Evolutionary conservation across 2,888 invertebrate genomes (phyloP), one percentile per base, ranked within the genome.

Genomic region (Lomographa bimaculata): DNA sequence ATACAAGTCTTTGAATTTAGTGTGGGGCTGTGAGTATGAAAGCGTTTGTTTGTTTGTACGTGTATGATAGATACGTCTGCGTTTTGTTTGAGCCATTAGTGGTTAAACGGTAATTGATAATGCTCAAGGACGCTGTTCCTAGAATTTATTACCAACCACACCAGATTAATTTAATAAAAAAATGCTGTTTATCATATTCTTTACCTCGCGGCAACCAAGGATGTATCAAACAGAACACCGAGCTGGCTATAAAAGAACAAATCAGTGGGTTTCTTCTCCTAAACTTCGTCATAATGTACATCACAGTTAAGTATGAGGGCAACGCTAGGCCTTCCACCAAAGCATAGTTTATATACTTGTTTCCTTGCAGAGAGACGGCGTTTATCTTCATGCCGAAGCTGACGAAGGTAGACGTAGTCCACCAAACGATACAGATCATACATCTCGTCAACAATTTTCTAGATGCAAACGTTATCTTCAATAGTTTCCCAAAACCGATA

Each of bases 371-470:
- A 0, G 93, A 90, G 0, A 95, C 94, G 0, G 95, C 92, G 62
- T 94, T 95, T 14, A 96, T 87, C 1, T 93, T 92, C 47, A 96
- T 69, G 0, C 96, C 96, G 56, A 94, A 96, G 63, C 93, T 94
- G 0, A 96, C 93, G 46, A 96, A 92, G 0, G 94, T 93, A 28
- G 93, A 94, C 0, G 94, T 93, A 0, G 92, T 73, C 86, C 84
- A 86, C 84, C 86, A 86, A 0, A 75, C 60, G 0, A 84, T 51
- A 30, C 86, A 87, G 0, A 87, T 71, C 0, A 83, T 46, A 20
- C 84, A 84, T 23, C 87, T 67, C 7, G 64, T 70, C 2, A 82
- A 50, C 28, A 87, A 53, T 0, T 70, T 49, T 6, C 42, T 59
- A 0, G 87, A 87, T 5, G 57, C 55, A 17, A 86, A 81, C 0